These are phyloP conservation scores for Drosophila rubida DNA, from an alignment of 2,888 invertebrate species.

Conservation along the genomic window DNA sequence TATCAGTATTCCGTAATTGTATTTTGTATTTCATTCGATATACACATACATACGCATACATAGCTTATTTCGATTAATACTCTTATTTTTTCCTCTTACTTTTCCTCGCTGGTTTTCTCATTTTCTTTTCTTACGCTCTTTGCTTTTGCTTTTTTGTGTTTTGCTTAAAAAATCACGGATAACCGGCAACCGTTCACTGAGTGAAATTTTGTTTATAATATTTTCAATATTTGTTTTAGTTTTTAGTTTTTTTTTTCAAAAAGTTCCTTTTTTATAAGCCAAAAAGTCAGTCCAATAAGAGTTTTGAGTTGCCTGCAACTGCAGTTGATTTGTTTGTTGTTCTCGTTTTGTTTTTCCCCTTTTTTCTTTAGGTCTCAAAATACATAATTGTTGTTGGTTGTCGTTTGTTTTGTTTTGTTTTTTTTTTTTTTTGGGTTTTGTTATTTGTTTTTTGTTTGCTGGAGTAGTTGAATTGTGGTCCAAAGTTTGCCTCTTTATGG, in stretches of 20 bases:
- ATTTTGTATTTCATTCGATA: slow-evolving; percentile 25
- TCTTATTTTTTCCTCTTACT: slow-evolving; percentile 49
- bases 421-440: slow-evolving; percentile 53
- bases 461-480: slow-evolving; percentile 71
- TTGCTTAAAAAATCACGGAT: slow-evolving; percentile 51
- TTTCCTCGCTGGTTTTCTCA: slow-evolving; percentile 54
- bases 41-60: slow-evolving; percentile 32
- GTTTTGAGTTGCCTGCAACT: slow-evolving; percentile 82
- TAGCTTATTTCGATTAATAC: slow-evolving; percentile 68
- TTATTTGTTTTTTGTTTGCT: slow-evolving; percentile 60
- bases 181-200: slow-evolving; percentile 74
- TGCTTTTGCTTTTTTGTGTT: slow-evolving; percentile 27
- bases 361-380: slow-evolving; percentile 63
- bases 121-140: slow-evolving; percentile 17
- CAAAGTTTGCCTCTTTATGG: slow-evolving; percentile 80
- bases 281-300: slow-evolving; percentile 81
- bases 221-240: slow-evolving; percentile 73
- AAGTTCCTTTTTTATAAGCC: slow-evolving; percentile 78
- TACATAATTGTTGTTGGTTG: slow-evolving; percentile 59
- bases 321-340: slow-evolving; percentile 78
- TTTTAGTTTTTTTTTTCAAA: slow-evolving; percentile 61
- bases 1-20: slow-evolving; percentile 14
- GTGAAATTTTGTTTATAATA: slow-evolving; percentile 73
- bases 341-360: slow-evolving; percentile 44
- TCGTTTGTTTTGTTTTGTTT: slow-evolving; percentile 53